Base-by-base conservation (phyloP, 2,797 vertebrate genomes). In the Ptychobarbus kaznakovi region DNA sequence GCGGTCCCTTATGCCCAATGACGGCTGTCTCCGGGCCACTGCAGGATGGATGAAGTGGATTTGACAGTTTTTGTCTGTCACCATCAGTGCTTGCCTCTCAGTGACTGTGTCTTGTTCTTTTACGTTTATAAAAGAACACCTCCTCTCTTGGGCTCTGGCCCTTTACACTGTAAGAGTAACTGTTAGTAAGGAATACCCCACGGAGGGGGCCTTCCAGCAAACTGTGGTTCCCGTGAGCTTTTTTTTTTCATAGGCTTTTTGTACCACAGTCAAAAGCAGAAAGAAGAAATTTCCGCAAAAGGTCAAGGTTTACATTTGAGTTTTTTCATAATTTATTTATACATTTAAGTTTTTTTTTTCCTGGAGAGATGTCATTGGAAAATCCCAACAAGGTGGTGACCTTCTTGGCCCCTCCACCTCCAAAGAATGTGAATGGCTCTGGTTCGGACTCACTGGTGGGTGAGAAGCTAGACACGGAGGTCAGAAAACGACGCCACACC, bases 401-500 rank as follows among this genome's bases (percentile, higher is more conserved):
- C 89, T 94, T 94, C 86, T 92, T 95, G 80, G 90, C 94, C 88
- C 95, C 97, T 13, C 92, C 93, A 28, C 94, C 96, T 10, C 95
- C 96, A 20, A 95, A 95, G 90, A 97, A 97, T 92, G 97, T 97
- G 94, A 99, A 98, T 88, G 96, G 97, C 84, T 95, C 97, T 28
- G 91, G 97, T 93, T 98, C 97, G 51, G 97, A 98, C 92, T 93
- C 96, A 78, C 95, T 97, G 1, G 91, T 97, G 35, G 96, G 94
- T 18, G 97, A 97, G 89, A 95, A 95, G 79, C 92, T 97, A 32
- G 90, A 90, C 25, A 16, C 96, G 0, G 97, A 96, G 88, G 97
- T 99, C 89, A 96, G 95, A 58, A 96, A 97, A 0, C 96, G 98
- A 82, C 97, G 98, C 79, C 98, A 99, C 94, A 99, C 98, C 0